Base-by-base conservation (phyloP, 2,797 vertebrate species). In the Catostomus latipinnis region DNA sequence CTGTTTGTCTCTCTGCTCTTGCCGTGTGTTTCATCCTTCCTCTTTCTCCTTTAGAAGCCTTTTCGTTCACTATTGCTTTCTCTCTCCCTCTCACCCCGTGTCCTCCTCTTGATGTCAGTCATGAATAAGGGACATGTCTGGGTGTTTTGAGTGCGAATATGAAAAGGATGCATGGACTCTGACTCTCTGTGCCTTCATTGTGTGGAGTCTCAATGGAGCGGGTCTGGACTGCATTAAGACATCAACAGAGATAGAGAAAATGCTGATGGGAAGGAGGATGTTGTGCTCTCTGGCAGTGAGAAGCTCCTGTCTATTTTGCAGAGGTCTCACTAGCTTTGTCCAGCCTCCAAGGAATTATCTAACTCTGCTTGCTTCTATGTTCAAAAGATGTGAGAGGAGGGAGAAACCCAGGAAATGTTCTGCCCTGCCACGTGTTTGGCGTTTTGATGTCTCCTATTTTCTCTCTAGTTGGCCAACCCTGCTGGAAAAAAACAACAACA, bases 221-320 rank as follows among this genome's bases (percentile, higher is more conserved):
- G 43, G 76, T 81, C 80, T 74, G 76, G 60, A 70, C 80, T 81
- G 73, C 77, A 81, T 82, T 85, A 85, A 77, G 84, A 71, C 86
- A 80, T 85, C 83, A 82, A 69, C 82, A 65, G 49, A 56, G 54
- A 61, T 12, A 57, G 63, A 71, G 71, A 73, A 65, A 43, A 43
- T 56, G 57, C 56, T 78, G 81, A 61, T 74, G 63, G 53, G 48
- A 48, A 49, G 60, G 46, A 62, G 62, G 80, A 67, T 5, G 48
- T 65, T 60, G 53, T 76, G 66, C 58, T 84, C 54, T 63, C 62
- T 65, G 48, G 22, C 52, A 58, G 45, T 67, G 70, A 82, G 43
- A 49, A 56, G 18, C 43, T 46, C 70, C 48, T 18, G 69, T 74
- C 53, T 74, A 66, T 60, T 34, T 61, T 72, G 70, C 61, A 66